Evolutionary conservation across 2,113 vertebrate genomes (phyloP), one percentile per base, ranked within the genome.

Genomic region (Platysternon megacephalum): DNA sequence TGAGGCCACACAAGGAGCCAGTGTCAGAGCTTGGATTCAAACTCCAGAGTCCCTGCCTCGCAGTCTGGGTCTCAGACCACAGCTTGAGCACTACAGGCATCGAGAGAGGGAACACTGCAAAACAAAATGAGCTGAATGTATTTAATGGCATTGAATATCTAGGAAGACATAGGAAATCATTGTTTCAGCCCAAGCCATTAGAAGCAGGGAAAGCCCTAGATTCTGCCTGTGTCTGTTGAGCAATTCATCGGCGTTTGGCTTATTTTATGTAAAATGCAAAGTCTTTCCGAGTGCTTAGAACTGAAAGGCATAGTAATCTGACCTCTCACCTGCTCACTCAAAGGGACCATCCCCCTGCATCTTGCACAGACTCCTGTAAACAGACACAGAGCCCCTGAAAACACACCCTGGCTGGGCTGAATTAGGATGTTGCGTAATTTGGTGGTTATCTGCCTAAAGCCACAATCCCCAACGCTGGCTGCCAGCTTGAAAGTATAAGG

Each of bases 351-450:
- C 76, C 28, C 13, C 11, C n/a, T 42, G 5, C 26, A 26, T 39
- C 11, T n/a, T 81, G 44, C 2, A 2, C 5, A 12, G 49, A 56
- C 3, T 9, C 5, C 4, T 90, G 58, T 51, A 90, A 95, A 65
- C 84, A 90, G 53, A 44, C 65, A 82, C n/a, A 68, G 8, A 5
- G 2, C 82, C 86, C 78, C 82, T 39, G 44, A 29, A 78, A 78
- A 35, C 5, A 16, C 35, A 29, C 48, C 80, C 22, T 84, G 52
- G 17, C 1, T 1, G 78, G 83, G 46, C 83, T 56, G 56, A 89
- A 87, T 94, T 68, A 86, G 88, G 52, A 90, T 93, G 81, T 91
- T 97, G 93, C 72, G 44, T 93, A 95, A 96, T 80, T 52, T 93
- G 46, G 88, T 78, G 94, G 88, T 82, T 95, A 46, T 79, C 44